Percentiles rank a stretch among this genome's conserved stretches.
Conservation (phyloP, 2,888 invertebrate species). For the Nemurella pictetii region DNA sequence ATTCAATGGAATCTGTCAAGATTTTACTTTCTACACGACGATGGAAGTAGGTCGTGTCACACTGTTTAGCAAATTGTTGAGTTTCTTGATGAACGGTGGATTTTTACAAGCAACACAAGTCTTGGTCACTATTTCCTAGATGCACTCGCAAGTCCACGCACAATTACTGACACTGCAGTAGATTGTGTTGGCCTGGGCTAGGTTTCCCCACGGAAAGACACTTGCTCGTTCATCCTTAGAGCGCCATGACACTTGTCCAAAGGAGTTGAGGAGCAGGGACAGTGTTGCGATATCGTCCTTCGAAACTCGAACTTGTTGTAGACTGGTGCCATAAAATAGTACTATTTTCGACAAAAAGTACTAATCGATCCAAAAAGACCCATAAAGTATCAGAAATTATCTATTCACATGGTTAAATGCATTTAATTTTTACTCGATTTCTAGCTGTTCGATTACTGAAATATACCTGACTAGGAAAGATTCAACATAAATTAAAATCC, state of each 20-base stretch:
- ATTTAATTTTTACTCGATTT: too few species aligned
- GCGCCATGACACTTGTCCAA: slow-evolving; percentile 26
- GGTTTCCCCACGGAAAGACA: not conserved
- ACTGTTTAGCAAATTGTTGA: not conserved
- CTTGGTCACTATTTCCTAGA: not conserved
- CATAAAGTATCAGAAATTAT: too few species aligned
- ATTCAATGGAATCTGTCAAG: not conserved
- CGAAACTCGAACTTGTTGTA: too few species aligned
- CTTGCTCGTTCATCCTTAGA: slow-evolving; percentile 18
- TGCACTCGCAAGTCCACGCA: slow-evolving; percentile 18
- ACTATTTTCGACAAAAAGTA: too few species aligned
- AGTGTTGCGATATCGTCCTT: too few species aligned
- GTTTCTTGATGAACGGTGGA: not conserved
- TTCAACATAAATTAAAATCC: too few species aligned
- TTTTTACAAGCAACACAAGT: not conserved
- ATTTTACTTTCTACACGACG: slow-evolving; percentile 33
- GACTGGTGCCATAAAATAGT: too few species aligned
- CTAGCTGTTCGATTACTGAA: too few species aligned
- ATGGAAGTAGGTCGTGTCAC: slow-evolving; percentile 30
- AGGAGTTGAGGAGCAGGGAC: too few species aligned
- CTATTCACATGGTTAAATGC: too few species aligned
- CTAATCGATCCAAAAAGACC: too few species aligned
- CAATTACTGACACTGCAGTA: slow-evolving; percentile 44
- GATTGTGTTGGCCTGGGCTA: slow-evolving; percentile 40
- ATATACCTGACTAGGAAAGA: too few species aligned